Conservation (phyloP, 1,140 invertebrate species). For the Chrysomallon squamiferum region DNA sequence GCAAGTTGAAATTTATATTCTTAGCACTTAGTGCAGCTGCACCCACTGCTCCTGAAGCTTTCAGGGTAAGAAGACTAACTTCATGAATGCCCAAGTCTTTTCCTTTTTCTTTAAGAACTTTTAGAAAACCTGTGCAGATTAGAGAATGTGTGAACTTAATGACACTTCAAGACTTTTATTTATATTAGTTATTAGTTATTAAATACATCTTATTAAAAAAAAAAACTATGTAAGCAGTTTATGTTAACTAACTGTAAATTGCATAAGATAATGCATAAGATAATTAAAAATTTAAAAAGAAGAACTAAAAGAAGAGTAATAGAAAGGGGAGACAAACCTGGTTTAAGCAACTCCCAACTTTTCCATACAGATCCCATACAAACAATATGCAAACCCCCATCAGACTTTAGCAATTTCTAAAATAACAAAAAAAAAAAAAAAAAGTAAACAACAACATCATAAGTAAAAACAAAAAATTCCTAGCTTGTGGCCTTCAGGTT, state of each 20-base stretch:
- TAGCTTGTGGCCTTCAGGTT: too few relatives aligned
- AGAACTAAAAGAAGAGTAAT: too few relatives aligned
- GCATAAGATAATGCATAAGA: too few relatives aligned
- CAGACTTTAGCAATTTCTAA: conserved; percentile 41
- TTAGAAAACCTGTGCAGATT: conserved; percentile 39
- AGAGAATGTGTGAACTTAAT: background rate
- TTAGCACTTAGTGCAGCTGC: conserved; percentile 79
- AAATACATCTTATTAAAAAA: conserved; percentile 61
- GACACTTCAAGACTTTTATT: background rate
- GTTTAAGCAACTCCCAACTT: conserved; percentile 83
- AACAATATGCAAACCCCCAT: conserved; percentile 79
- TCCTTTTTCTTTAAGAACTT: conserved; percentile 33
- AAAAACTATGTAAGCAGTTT: conserved; percentile 6
- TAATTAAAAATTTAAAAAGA: too few relatives aligned
- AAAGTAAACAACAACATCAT: too few relatives aligned
- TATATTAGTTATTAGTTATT: conserved; percentile 54
- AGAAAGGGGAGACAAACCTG: conserved; percentile 68
- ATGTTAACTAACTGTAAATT: conserved; percentile 1
- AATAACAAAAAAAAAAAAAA: conserved; percentile 15
- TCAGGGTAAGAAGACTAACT: conserved; percentile 73
- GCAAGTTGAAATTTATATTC: conserved; percentile 63
- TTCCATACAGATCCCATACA: conserved; percentile 97
- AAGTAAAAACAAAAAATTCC: too few relatives aligned
- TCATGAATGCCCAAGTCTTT: conserved; percentile 62
- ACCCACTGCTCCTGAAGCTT: conserved; percentile 74